Evolutionary conservation across 2,888 invertebrate genomes (phyloP).

Genomic region (Bugula neritina): DNA sequence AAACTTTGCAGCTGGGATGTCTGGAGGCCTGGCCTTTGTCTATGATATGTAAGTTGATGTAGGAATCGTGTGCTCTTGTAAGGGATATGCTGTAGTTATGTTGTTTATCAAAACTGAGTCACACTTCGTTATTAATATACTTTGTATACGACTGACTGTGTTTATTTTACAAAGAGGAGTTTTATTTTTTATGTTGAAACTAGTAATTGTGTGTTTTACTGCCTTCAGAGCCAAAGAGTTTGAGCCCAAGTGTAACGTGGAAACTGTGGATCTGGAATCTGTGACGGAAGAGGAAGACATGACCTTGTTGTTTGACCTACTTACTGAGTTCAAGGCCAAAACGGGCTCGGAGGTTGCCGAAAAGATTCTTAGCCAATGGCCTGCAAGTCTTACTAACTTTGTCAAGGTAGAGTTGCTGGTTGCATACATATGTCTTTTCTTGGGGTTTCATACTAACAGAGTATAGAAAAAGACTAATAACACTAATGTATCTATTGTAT

Average conservation of each 20-base stretch:
- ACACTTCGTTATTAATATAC: no score
- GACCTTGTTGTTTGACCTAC: constrained; percentile 66
- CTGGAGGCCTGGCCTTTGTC: constrained; percentile 90
- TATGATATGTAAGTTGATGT: constrained; percentile 63
- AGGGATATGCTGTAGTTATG: no score
- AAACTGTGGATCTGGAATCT: constrained; percentile 85
- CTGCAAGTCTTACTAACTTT: constrained; percentile 69
- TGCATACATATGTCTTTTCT: no score
- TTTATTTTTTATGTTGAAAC: no score
- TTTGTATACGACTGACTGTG: no score
- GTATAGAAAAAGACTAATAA: no score
- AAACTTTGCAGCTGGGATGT: constrained; percentile 99
- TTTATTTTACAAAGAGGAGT: no score
- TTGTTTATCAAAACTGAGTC: no score
- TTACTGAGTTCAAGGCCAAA: constrained; percentile 77
- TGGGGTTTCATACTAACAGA: no score
- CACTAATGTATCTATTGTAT: no score
- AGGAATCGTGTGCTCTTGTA: no score
- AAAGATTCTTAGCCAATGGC: constrained; percentile 74
- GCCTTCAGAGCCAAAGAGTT: constrained; percentile 59
- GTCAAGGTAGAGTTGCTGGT: constrained; percentile 63
- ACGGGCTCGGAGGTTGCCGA: constrained; percentile 83
- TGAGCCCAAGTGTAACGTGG: constrained; percentile 69
- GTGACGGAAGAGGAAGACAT: constrained; percentile 74
- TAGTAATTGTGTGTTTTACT: no score